Percentiles rank a stretch among this genome's conserved stretches.
phyloP scores from a whole-genome alignment of 2,113 vertebrate genomes.

The Notiomystis cincta region DNA sequence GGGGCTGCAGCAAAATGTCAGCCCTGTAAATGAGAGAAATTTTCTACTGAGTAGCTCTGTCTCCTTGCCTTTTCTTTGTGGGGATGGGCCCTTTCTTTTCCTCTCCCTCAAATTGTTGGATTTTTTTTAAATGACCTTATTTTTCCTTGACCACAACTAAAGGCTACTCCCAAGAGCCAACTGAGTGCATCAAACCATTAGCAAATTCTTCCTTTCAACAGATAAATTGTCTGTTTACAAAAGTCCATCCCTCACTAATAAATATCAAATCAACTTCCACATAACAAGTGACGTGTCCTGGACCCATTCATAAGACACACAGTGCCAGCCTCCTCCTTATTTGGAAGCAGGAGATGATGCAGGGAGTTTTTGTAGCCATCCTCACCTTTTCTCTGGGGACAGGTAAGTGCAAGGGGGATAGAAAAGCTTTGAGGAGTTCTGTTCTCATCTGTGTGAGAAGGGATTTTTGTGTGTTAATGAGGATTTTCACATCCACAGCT shows the following conservation, averaged over 20 bases:
- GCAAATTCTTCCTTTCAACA: not conserved
- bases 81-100: not conserved
- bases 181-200: conserved; percentile 58
- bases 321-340: not conserved
- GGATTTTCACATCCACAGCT: not conserved
- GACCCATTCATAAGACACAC: not conserved
- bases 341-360: conserved; percentile 8
- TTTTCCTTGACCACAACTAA: conserved; percentile 1
- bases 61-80: not conserved
- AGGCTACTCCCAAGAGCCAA: conserved; percentile 19
- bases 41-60: not conserved
- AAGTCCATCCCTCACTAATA: not conserved
- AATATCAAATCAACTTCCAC: not conserved
- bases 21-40: not conserved
- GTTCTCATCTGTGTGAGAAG: not conserved
- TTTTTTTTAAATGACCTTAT: not conserved
- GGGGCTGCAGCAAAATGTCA: not conserved
- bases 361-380: not conserved
- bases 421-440: not conserved
- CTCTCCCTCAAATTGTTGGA: not conserved
- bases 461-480: not conserved
- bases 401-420: not conserved
- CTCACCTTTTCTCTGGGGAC: conserved; percentile 34
- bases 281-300: not conserved
- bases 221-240: not conserved